Base-by-base conservation (phyloP, 2,113 vertebrate genomes). In the Tetrax tetrax region DNA sequence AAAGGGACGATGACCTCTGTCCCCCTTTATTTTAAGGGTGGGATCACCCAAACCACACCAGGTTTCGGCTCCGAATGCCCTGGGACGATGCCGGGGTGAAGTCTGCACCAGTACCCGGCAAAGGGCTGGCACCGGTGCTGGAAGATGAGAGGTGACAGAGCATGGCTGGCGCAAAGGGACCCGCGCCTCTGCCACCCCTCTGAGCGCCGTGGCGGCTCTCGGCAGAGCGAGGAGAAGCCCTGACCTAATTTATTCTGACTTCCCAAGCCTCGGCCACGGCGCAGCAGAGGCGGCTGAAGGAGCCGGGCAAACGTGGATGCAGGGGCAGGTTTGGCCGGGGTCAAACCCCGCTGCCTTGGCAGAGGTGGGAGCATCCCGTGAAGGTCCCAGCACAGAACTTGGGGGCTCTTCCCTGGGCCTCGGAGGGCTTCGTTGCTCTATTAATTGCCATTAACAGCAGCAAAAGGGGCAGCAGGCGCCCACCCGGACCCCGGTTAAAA, bases 241-340 rank as follows among this genome's bases (percentile, higher is more conserved):
- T 97, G 91, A 91, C 78, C 91, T 94, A 72, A 90, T 89, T 89
- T 33, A 28, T 77, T 90, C 15, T 1, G 70, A 83, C 87, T 85
- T 61, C n/a, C 61, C 70, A 72, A 80, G 71, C 66, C 78, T 54
- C 75, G 56, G 65, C 87, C 35, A 3, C 1, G 14, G 81, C 5
- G 2, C 4, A 4, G 53, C 10, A 3, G 37, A 83, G 56, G 60
- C 2, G 0, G 56, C 79, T 65, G 88, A 37, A 88, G 63, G 83
- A 86, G 20, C 11, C 0, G 4, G 37, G 63, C 50, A 68, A 41
- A 47, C 0, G 0, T 16, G 69, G 90, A 19, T 2, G 0, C 12
- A 18, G 41, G n/a, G 29, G 14, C 31, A 71, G 43, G 38, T 80
- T 83, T 53, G 84, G 60, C 12, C 2, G 3, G 54, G 68, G 31